Evolutionary conservation across 1,140 invertebrate genomes (phyloP).

Genomic region (Macrostomum lignano): DNA sequence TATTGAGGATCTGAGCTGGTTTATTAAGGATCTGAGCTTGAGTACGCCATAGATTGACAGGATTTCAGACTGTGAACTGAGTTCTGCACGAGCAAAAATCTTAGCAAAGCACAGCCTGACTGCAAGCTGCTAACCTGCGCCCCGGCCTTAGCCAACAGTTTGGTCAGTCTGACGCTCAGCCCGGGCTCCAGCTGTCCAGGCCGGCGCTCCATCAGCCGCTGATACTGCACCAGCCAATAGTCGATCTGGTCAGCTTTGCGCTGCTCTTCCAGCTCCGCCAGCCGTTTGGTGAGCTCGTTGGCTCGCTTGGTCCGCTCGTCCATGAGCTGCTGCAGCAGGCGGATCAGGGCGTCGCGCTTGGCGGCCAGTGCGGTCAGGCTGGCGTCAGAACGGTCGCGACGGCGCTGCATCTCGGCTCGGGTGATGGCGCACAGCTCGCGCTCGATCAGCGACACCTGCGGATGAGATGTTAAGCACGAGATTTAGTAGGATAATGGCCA

Average conservation of each 20-base stretch:
- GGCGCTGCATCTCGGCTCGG: conserved; percentile 42
- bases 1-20: too few relatives aligned
- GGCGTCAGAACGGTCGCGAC: too few relatives aligned
- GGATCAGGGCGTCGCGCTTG: conserved; percentile 40
- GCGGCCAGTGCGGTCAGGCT: conserved; percentile 42
- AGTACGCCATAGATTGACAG: too few relatives aligned
- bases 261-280: conserved; percentile 39
- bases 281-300: conserved; percentile 37
- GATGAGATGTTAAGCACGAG: conserved; percentile 38
- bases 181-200: too few relatives aligned
- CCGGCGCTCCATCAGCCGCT: conserved; percentile 42
- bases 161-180: too few relatives aligned
- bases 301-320: conserved; percentile 41
- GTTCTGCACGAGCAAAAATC: too few relatives aligned
- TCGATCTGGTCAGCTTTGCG: conserved; percentile 25
- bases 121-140: too few relatives aligned
- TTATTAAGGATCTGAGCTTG: too few relatives aligned
- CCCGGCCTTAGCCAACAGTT: too few relatives aligned
- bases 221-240: conserved; percentile 56
- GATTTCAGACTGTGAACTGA: too few relatives aligned
- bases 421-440: conserved; percentile 43
- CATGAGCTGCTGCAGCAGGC: conserved; percentile 40
- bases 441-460: conserved; percentile 44
- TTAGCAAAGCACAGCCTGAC: too few relatives aligned
- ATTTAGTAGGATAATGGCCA: too few relatives aligned